Conservation (phyloP, 2,113 vertebrate species). For the Anhinga rufa region DNA sequence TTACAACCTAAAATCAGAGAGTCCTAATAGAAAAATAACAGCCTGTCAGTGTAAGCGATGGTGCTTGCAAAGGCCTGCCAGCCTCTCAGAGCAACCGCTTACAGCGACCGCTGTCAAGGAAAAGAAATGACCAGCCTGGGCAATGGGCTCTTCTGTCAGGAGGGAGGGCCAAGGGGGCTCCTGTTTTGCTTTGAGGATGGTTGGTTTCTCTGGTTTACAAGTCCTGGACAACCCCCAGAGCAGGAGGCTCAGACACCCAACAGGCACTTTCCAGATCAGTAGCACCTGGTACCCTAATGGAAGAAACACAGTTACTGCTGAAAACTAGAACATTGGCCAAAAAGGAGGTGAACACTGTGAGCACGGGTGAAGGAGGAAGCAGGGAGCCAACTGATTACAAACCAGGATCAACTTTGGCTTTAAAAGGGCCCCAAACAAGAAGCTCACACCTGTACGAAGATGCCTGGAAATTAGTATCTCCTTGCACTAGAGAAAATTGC, state of each 20-base stretch:
- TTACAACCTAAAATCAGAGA: neutral
- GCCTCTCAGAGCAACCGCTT: neutral
- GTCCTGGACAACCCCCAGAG: neutral
- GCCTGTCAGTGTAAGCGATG: neutral
- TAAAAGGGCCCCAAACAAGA: neutral
- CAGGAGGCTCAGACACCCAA: neutral
- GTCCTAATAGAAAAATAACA: neutral
- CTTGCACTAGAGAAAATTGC: neutral
- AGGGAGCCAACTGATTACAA: neutral
- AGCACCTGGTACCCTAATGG: neutral
- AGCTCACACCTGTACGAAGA: neutral
- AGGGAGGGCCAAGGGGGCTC: neutral
- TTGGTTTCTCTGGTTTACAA: neutral
- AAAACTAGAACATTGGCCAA: neutral
- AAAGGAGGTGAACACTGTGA: neutral
- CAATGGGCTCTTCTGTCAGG: rapidly evolving
- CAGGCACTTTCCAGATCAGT: neutral
- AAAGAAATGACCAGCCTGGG: neutral
- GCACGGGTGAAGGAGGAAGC: neutral
- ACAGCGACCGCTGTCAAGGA: neutral
- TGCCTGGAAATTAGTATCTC: neutral
- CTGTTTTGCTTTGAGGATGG: neutral
- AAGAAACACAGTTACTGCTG: neutral
- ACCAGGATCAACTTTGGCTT: neutral
- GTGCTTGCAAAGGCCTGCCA: neutral